These are phyloP conservation scores for Arctia plantaginis DNA, from an alignment of 2,888 invertebrate genomes.

Conservation along the genomic window DNA sequence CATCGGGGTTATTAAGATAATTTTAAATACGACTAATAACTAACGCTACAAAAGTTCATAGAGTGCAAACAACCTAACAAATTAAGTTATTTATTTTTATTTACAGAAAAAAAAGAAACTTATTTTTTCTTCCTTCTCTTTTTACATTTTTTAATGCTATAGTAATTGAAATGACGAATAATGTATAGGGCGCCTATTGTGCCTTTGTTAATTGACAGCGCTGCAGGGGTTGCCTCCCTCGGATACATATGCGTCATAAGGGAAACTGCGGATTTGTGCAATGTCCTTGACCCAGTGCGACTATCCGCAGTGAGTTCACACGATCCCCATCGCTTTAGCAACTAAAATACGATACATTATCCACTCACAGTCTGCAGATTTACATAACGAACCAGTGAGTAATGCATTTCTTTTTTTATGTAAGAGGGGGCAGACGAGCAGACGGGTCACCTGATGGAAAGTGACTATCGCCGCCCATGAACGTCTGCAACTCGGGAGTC, in stretches of 20 bases:
- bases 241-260: conserved; percentile 39
- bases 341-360: background rate
- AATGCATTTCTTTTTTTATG: no score
- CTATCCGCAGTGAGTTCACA: conserved; percentile 64
- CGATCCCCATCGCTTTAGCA: conserved; percentile 24
- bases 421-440: no score
- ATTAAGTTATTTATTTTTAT: no score
- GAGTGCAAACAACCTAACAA: no score
- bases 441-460: no score
- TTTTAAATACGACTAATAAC: no score
- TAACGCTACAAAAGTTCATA: no score
- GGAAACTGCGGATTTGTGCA: conserved; percentile 69
- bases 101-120: background rate
- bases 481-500: no score
- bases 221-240: conserved; percentile 7
- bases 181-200: background rate
- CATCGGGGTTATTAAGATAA: no score
- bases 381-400: background rate
- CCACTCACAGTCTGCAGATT: conserved; percentile 15
- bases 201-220: conserved; percentile 18
- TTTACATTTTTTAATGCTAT: background rate
- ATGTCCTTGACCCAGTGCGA: conserved; percentile 72
- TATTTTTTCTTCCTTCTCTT: background rate
- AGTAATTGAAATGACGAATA: background rate
- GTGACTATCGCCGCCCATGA: no score